Evolutionary conservation across 2,113 vertebrate genomes (phyloP).

Genomic region (Muntiacus muntjak): DNA sequence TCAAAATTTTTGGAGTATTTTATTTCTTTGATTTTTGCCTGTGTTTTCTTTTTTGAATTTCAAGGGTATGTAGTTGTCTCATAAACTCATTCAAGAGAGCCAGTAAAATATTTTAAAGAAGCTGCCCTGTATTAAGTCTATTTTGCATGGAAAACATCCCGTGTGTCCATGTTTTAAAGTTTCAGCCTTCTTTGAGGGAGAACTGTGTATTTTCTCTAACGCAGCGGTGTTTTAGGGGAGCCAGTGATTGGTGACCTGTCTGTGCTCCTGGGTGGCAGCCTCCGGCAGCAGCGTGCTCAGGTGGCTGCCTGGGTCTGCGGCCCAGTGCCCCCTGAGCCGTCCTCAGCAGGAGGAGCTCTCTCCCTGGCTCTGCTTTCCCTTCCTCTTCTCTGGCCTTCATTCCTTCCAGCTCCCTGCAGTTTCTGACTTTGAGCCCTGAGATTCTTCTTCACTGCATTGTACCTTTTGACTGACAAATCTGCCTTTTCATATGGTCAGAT

Average conservation of each 20-base stretch:
- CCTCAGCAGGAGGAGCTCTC: neutral
- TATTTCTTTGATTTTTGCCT: constrained; percentile 44
- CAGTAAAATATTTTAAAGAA: constrained; percentile 21
- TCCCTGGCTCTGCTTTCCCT: neutral
- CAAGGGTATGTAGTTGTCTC: neutral
- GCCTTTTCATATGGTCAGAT: constrained; percentile 78
- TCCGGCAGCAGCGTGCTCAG: neutral
- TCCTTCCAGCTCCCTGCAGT: constrained; percentile 50
- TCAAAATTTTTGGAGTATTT: constrained; percentile 71
- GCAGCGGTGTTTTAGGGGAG: neutral
- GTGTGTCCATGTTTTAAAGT: neutral
- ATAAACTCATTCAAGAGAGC: constrained; percentile 19
- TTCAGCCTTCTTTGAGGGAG: neutral
- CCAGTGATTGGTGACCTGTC: neutral
- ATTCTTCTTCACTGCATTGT: constrained; percentile 57
- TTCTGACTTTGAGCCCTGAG: constrained; percentile 58
- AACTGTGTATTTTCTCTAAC: neutral
- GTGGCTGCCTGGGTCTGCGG: neutral
- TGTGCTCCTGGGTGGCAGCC: neutral
- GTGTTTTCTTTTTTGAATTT: neutral
- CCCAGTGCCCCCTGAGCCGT: no score
- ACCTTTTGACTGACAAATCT: constrained; percentile 79
- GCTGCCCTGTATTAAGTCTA: neutral
- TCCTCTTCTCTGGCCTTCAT: constrained; percentile 48
- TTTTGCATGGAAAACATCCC: neutral